Base-by-base conservation (phyloP, 2,888 invertebrate species). In the Parnassius glacialis region DNA sequence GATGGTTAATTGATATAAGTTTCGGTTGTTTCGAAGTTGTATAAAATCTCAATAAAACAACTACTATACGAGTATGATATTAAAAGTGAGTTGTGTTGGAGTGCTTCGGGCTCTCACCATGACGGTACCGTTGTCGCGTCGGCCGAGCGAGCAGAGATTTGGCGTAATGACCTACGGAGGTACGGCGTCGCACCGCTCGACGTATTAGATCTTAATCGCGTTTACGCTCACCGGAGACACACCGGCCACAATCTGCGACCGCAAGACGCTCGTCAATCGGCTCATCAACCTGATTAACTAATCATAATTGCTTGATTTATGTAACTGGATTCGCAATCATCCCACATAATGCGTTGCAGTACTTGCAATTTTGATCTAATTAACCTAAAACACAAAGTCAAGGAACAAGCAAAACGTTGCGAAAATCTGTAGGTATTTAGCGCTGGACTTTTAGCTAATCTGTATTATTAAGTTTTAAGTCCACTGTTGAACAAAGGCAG, bases 131-230 rank as follows among this genome's bases (percentile, higher is more conserved):
- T 84, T 84, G 82, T 61, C 68, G 71, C 67, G 66, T 60, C 66
- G 64, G 65, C 54, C 66, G 62, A 66, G 61, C 62, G 65, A 64
- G 57, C 63, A 58, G 53, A 65, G 67, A 68, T 76, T 75, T 74
- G 77, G 80, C 81, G 80, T 79, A 81, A 78, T 80, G 79, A 81
- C 80, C 80, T 71, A 70, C 65, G 67, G 75, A 53, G 54, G 79
- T 71, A 70, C 65, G 67, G 75, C 48, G 57, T 58, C 58, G 48
- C 58, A 52, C 55, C 57, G 57, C 60, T 51, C 47, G 48, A 74
- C 74, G 75, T 77, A 79, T 76, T 75, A 78, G 76, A 79, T 81
- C 73, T 76, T 76, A 65, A 71, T 72, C 72, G 65, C 67, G 64
- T 63, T 65, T 66, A 64, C 64, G 65, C 65, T 65, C 70, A 68